Base-by-base conservation (phyloP, 2,797 vertebrate genomes). In the Falco biarmicus region DNA sequence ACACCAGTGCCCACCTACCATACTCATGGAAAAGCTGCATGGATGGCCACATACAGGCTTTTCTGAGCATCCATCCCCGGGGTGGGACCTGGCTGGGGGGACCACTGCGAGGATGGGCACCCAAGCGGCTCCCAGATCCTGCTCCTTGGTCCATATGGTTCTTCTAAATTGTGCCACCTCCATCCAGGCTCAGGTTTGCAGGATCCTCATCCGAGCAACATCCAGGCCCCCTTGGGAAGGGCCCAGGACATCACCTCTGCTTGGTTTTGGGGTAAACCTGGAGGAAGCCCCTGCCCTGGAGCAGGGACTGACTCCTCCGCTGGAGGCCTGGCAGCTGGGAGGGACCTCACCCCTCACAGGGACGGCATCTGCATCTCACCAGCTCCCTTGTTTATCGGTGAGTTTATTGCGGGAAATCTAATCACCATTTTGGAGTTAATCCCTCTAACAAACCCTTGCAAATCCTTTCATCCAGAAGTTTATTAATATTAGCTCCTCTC, bases 401-500 rank as follows among this genome's bases (percentile, higher is more conserved):
- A 51, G 47, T 76, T 87, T 76, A 76, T 71, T 60, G 31, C 13
- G 64, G 39, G 57, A 93, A 90, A 96, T 76, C 91, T 85, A 64
- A 96, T 87, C 48, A 86, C 24, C 77, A 66, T 89, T 95, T 84
- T 45, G 65, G 66, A 90, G 50, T 65, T 92, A 96, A 93, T 93
- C 75, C 78, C 47, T 34, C 86, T 70, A 87, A 95, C 79, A 86
- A 91, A 78, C 68, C 64, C 70, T 56, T 50, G 56, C 86, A 96
- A 95, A 96, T 60, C 61, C 34, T 31, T 82, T 77, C 64, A 64
- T 48, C 89, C 87, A 63, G 71, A 81, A 84, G 66, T 96, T 96
- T 89, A 96, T 95, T 94, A 94, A 94, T 94, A 92, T 92, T 76
- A 90, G 93, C 75, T 89, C 37, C 90, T 90, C 94, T 95, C 28